A percentile compares a stretch with the other conserved stretches of the same genome.
Evolutionary conservation across 2,888 invertebrate species (phyloP).

Genomic region (Cantharis lateralis): DNA sequence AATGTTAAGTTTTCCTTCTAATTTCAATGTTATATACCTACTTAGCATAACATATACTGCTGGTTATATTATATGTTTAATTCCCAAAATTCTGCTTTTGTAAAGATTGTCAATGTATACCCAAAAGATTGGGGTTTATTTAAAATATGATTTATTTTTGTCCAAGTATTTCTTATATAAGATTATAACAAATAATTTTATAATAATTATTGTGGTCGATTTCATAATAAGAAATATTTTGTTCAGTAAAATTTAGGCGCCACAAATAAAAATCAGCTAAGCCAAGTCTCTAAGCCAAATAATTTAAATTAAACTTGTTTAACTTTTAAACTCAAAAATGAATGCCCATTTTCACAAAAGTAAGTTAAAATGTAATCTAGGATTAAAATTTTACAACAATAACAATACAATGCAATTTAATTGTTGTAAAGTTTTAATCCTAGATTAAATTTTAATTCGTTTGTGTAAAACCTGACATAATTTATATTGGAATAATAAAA

Average conservation of each 20-base stretch:
- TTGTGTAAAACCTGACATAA: no score
- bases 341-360: no score
- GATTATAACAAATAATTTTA: background rate
- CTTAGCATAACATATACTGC: background rate
- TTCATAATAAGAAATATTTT: background rate
- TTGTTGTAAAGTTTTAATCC: no score
- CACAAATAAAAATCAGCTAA: background rate
- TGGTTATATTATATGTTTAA: background rate
- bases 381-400: no score
- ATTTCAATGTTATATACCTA: background rate
- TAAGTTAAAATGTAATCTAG: background rate
- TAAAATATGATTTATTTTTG: background rate
- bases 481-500: background rate
- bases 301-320: background rate
- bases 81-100: background rate
- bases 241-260: background rate
- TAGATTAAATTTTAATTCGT: no score
- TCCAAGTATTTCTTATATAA: background rate
- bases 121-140: no score
- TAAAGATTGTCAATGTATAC: background rate
- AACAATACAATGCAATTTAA: no score
- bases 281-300: background rate
- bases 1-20: background rate
- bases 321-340: background rate
- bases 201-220: background rate